phyloP scores from a whole-genome alignment of 2,888 invertebrate genomes.

The Baccha elongata region DNA sequence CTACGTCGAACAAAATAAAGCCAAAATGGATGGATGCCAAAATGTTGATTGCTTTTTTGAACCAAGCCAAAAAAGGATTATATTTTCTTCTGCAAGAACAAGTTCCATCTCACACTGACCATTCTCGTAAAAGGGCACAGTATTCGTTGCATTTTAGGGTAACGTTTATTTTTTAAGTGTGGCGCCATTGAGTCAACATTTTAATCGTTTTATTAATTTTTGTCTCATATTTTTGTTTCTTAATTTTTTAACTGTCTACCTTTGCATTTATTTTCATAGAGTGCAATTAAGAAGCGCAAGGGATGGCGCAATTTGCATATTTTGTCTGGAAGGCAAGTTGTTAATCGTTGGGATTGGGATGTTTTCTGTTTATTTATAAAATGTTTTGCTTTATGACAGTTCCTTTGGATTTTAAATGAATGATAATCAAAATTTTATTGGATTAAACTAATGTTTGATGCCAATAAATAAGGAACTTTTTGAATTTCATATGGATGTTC shows the following conservation, averaged over 20 bases:
- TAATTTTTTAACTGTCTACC: constrained; percentile 10
- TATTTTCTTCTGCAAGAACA: neutral
- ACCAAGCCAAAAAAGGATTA: constrained; percentile 44
- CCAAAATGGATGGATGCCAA: constrained; percentile 62
- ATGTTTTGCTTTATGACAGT: neutral
- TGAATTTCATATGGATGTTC: too few relatives aligned
- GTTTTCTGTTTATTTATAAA: neutral
- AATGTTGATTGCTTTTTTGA: constrained; percentile 62
- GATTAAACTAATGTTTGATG: too few relatives aligned
- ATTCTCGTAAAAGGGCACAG: neutral
- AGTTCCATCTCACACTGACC: too few relatives aligned
- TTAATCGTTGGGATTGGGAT: neutral
- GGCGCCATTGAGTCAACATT: too few relatives aligned
- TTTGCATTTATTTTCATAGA: constrained; percentile 3
- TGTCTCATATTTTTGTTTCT: constrained; percentile 1
- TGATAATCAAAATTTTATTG: neutral
- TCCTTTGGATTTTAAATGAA: neutral
- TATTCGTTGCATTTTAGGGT: neutral
- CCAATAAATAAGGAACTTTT: too few relatives aligned
- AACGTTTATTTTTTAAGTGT: neutral
- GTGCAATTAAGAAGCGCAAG: too few relatives aligned
- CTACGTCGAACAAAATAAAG: neutral
- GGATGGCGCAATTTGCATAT: too few relatives aligned
- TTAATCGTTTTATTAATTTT: constrained; percentile 20
- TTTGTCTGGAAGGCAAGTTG: neutral